phyloP scores from a whole-genome alignment of 2,113 vertebrate genomes.

The Corythoichthys intestinalis region DNA sequence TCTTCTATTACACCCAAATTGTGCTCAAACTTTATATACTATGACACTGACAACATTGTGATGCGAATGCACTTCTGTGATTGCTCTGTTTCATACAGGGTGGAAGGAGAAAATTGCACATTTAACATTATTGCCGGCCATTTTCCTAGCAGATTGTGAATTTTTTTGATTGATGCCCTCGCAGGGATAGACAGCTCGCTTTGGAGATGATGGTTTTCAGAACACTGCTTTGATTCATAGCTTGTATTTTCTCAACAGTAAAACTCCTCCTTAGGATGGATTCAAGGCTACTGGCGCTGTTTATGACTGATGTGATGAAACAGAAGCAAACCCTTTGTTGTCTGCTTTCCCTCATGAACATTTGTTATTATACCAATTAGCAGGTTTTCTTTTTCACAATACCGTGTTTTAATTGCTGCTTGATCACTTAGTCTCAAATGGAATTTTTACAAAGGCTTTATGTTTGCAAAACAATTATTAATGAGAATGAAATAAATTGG shows the following conservation, averaged over 20 bases:
- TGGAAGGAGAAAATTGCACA: slow-evolving; percentile 8
- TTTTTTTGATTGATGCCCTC: slow-evolving; percentile 11
- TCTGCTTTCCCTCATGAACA: not conserved
- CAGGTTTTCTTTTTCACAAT: not conserved
- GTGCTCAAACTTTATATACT: slow-evolving; percentile 18
- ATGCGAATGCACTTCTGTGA: slow-evolving; percentile 19
- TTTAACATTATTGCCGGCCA: slow-evolving; percentile 3
- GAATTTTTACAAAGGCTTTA: not conserved
- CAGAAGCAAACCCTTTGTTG: not conserved
- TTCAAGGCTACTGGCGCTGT: not conserved
- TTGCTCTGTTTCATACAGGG: slow-evolving; percentile 5
- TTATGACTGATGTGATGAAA: slow-evolving; percentile 5
- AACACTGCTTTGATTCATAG: not conserved
- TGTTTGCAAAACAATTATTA: too few species aligned
- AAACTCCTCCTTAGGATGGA: not conserved
- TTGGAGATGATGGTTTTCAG: not conserved
- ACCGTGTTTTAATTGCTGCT: not conserved
- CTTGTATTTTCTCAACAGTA: slow-evolving; percentile 7
- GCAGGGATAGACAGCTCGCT: not conserved
- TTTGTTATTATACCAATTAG: not conserved
- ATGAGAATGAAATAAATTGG: too few species aligned
- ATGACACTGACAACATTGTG: slow-evolving; percentile 10
- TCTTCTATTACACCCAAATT: slow-evolving; percentile 20
- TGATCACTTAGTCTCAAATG: not conserved
- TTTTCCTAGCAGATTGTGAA: slow-evolving; percentile 6